Evolutionary conservation across 2,797 vertebrate genomes (phyloP).

Genomic region (Huso huso): DNA sequence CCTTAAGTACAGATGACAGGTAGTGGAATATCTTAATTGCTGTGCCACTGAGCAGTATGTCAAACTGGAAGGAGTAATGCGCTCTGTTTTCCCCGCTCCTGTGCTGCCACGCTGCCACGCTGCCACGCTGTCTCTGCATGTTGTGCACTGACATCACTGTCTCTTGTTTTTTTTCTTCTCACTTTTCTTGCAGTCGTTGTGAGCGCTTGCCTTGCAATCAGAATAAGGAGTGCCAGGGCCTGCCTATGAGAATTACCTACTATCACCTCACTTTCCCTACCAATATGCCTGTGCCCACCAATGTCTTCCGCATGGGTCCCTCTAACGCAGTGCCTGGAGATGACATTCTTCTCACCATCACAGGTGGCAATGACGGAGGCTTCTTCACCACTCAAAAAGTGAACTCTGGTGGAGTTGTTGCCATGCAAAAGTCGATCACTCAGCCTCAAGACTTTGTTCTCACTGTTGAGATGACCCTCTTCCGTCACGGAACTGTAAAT

Average conservation of each 20-base stretch:
- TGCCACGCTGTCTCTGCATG: slow-evolving; percentile 41
- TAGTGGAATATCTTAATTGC: no score
- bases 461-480: slow-evolving; percentile 79
- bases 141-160: slow-evolving; percentile 44
- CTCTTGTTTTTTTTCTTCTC: slow-evolving; percentile 42
- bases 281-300: slow-evolving; percentile 85
- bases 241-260: slow-evolving; percentile 96
- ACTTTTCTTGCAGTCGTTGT: slow-evolving; percentile 90
- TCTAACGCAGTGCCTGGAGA: slow-evolving; percentile 74
- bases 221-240: slow-evolving; percentile 82
- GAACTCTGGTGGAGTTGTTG: slow-evolving; percentile 74
- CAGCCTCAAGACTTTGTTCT: slow-evolving; percentile 82
- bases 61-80: not conserved
- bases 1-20: no score
- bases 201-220: slow-evolving; percentile 98
- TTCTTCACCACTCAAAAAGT: slow-evolving; percentile 74
- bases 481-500: slow-evolving; percentile 67
- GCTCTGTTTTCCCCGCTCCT: slow-evolving; percentile 17
- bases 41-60: no score
- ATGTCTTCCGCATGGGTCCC: slow-evolving; percentile 96
- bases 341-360: slow-evolving; percentile 82
- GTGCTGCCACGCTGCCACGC: slow-evolving; percentile 20
- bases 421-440: slow-evolving; percentile 69
- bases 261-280: slow-evolving; percentile 95
- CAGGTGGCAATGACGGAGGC: slow-evolving; percentile 76